Base-by-base conservation (phyloP, 2,888 invertebrate genomes). In the Eumerus sabulonum region DNA sequence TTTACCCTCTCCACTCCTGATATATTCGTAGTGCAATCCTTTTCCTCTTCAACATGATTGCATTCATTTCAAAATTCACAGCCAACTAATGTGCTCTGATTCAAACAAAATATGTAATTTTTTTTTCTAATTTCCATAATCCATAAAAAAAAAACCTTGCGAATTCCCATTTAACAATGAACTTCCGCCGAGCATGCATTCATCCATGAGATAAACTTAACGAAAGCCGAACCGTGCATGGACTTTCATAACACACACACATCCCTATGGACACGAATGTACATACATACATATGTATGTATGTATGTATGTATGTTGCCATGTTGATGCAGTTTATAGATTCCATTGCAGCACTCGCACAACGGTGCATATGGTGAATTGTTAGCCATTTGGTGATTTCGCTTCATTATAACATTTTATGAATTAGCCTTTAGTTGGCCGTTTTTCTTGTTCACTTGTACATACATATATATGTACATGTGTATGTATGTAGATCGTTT, bases 121-220 rank as follows among this genome's bases (percentile, higher is more conserved):
- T 47, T 47, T 47, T 54, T n/a, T n/a, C n/a, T n/a, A n/a, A n/a
- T 40, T 27, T 38, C 9, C 13, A 13, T 12, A 13, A n/a, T n/a
- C 1, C 7, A 42, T n/a, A 5, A 44, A 45, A 45, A 27, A 45
- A 45, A 27, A 45, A 19, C 5, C 12, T 16, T 9, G 36, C 50
- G 53, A 62, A 53, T 53, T 45, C 44, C 27, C 27, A 27, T 45
- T 38, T 45, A 54, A 70, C 47, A 70, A 70, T 70, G 62, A 70
- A 74, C 74, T 68, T 60, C 62, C 60, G 62, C 38, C 44, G 67
- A 9, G 44, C 59, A 67, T 56, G 60, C 73, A 67, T 66, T 48
- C 59, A 60, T 48, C 59, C 73, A 60, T 54, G 48, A 48, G 53
- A 60, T 54, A 36, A 66, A 54, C 53, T 60, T 62, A 35, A 60